Percentiles rank a stretch among this genome's conserved stretches.
phyloP scores from a whole-genome alignment of 2,797 vertebrate species.

The Chiloscyllium punctatum region DNA sequence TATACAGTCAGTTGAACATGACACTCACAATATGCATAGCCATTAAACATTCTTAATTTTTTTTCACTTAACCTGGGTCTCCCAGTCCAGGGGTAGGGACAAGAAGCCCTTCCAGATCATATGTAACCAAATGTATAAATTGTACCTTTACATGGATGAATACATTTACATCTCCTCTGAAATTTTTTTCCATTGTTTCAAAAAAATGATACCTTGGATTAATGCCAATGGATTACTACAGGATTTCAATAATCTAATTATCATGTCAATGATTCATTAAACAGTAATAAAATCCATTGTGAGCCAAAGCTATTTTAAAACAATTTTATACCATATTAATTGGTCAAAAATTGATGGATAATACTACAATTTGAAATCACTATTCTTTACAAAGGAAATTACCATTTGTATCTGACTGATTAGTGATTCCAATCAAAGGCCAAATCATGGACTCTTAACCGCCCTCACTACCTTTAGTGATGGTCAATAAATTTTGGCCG shows the following conservation, averaged over 20 bases:
- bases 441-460: neutral
- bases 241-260: neutral
- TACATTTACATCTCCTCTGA: neutral
- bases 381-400: neutral
- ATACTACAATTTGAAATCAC: neutral
- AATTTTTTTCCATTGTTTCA: neutral
- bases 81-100: too few relatives aligned
- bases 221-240: neutral
- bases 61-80: too few relatives aligned
- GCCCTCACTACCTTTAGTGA: neutral
- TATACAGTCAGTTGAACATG: too few relatives aligned
- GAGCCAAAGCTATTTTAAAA: neutral
- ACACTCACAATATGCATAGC: too few relatives aligned
- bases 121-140: neutral
- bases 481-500: neutral
- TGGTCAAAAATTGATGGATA: neutral
- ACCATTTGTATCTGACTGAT: neutral
- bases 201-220: neutral
- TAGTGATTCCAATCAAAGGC: neutral
- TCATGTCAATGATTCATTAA: neutral
- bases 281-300: neutral
- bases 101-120: too few relatives aligned
- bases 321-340: neutral
- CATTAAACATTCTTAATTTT: too few relatives aligned
- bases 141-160: neutral